Base-by-base conservation (phyloP, 2,113 vertebrate genomes). In the Zosterops hypoxanthus region DNA sequence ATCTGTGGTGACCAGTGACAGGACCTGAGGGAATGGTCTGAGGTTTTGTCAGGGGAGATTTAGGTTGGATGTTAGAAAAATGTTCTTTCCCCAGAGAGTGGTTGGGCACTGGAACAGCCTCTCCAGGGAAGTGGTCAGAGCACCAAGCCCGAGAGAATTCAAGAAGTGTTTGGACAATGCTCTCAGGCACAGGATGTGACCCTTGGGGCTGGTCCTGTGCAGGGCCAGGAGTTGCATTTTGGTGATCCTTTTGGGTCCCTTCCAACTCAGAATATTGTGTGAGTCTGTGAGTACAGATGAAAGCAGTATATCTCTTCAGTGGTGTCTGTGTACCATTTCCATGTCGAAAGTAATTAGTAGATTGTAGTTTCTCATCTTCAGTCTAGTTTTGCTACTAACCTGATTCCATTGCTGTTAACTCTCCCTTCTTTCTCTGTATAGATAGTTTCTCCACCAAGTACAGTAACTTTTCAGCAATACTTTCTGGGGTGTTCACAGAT, bases 21-120 rank as follows among this genome's bases (percentile, higher is more conserved):
- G 23, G 9, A 47, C 22, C 0, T 0, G 0, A 55, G 41, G 22
- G 18, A 64, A 9, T 46, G n/a, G 26, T 23, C 28, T 26, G 66
- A 64, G 1, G 8, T 1, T 36, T 3, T 33, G 41, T 22, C 22
- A 53, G 33, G 22, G 3, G 4, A 53, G 26, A 33, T 44, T 71
- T 44, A 63, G 33, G 7, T 12, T 55, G 49, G 14, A 26, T 63
- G 39, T 26, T 12, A 55, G 33, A 10, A 46, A 72, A 44, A 26
- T 1, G 5, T 53, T 72, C 28, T 64, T 28, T 28, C 0, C 14
- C 18, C 41, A 55, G 39, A 24, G 26, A 3, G 23, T 55, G 39
- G 4, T 4, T 39, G 28, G 2, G 28, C 11, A 1, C 11, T 64
- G 28, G 14, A 72, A 28, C 5, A 39, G 17, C 14, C 5, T 72